Percentiles rank a stretch among this genome's conserved stretches.
Conservation (phyloP, 2,888 invertebrate genomes). For the Acrobasis repandana region DNA sequence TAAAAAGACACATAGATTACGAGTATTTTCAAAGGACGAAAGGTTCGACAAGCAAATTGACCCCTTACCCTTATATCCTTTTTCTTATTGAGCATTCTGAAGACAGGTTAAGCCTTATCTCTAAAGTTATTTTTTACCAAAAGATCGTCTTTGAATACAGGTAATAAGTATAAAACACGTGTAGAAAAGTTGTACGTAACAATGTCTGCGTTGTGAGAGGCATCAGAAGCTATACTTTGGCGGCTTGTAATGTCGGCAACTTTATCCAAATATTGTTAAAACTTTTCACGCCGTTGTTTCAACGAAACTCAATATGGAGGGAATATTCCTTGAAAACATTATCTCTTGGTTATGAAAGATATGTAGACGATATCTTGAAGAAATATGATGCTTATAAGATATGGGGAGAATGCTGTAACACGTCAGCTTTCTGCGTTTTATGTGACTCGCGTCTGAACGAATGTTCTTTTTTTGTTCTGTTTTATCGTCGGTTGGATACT, state of each 20-base stretch:
- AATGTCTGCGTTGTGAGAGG: constrained; percentile 36
- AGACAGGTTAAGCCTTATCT: constrained; percentile 9
- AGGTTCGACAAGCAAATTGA: not conserved
- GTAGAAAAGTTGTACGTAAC: constrained; percentile 38
- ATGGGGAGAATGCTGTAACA: constrained; percentile 5
- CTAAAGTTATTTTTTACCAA: constrained; percentile 11
- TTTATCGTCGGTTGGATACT: not conserved
- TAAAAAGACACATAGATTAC: not conserved
- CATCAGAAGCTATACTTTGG: constrained; percentile 38
- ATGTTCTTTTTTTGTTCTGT: constrained; percentile 2
- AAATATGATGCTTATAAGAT: constrained; percentile 14
- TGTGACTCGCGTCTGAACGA: constrained; percentile 6
- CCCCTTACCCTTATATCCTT: constrained; percentile 2
- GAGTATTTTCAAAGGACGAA: not conserved
- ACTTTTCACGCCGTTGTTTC: constrained; percentile 45
- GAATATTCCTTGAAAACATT: constrained; percentile 32
- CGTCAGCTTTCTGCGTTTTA: constrained; percentile 15
- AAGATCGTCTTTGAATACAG: constrained; percentile 20
- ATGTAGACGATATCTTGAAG: constrained; percentile 16
- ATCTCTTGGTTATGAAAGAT: constrained; percentile 22
- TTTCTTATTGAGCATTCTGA: constrained; percentile 11
- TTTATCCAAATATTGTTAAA: constrained; percentile 54
- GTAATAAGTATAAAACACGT: constrained; percentile 22
- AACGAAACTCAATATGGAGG: constrained; percentile 40
- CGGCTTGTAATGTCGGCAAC: constrained; percentile 43